Base-by-base conservation (phyloP, 2,888 invertebrate genomes). In the Oxytorus armatus region DNA sequence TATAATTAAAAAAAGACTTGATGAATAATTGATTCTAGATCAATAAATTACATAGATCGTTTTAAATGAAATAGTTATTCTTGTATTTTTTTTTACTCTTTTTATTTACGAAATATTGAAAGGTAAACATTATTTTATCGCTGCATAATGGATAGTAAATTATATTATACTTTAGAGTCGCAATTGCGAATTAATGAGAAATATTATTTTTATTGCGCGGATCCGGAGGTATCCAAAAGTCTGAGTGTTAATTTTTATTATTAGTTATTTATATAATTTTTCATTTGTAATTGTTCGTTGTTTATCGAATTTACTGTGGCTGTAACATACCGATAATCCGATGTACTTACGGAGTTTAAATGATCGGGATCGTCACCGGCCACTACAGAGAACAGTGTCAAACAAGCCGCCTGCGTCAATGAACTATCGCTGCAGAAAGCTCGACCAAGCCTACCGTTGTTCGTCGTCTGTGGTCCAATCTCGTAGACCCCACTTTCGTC, bases 321-420 rank as follows among this genome's bases (percentile, higher is more conserved):
- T 36, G 36, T 25, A 36, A n/a, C 29, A 25, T 65, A n/a, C 7
- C 10, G 14, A 16, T 10, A 2, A n/a, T n/a, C n/a, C n/a, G 25
- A 14, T 25, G 16, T 33, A 73, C 73, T 77, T 65, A 82, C 83
- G 5, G 57, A 25, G 55, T 83, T 79, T 0, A 83, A 23, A 14
- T 83, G 79, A 29, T 81, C 42, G 0, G 75, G 72, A 69, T 75
- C 70, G 14, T 74, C 21, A 10, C 83, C 79, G 7, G 59, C 53
- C 14, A 79, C 14, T 11, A 39, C 7, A n/a, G 47, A 75, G 2
- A 77, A 0, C 0, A 77, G 0, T 33, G 36, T 44, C 16, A 53
- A 29, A 55, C 83, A 83, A 44, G 33, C 8, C 16, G 49, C 18
- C 16, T 79, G 81, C 49, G 75, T 66, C 14, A 73, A n/a, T 25